Conservation (phyloP, 2,113 vertebrate species). For the Excalfactoria chinensis region DNA sequence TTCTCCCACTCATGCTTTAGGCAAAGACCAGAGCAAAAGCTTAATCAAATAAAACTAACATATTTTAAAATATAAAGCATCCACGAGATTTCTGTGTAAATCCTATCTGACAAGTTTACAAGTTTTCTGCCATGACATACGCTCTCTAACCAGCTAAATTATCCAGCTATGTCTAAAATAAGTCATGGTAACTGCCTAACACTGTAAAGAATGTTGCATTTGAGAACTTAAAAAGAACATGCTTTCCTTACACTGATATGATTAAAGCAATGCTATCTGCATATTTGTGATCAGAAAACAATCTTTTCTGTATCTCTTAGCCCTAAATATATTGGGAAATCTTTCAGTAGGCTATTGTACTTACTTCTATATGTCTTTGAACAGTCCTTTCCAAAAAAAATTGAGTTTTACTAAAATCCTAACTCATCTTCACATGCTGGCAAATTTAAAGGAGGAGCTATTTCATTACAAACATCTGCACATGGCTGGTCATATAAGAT, state of each 20-base stretch:
- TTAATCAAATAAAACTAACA: background rate
- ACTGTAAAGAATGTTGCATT: slow-evolving; percentile 18
- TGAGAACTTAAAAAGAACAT: slow-evolving; percentile 1
- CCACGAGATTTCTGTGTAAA: background rate
- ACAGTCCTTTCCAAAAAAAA: background rate
- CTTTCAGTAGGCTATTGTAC: background rate
- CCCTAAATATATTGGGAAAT: slow-evolving; percentile 22
- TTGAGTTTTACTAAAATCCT: slow-evolving; percentile 11
- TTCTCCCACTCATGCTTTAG: background rate
- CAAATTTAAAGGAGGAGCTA: slow-evolving; percentile 12
- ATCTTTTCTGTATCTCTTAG: background rate
- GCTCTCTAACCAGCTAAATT: slow-evolving; percentile 19
- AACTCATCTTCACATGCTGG: background rate
- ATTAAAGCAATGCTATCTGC: slow-evolving; percentile 41
- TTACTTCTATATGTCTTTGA: background rate
- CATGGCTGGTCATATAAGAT: background rate
- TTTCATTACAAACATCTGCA: background rate
- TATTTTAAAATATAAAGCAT: background rate
- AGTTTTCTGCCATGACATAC: background rate
- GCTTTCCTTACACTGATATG: background rate
- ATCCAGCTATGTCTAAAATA: slow-evolving; percentile 24
- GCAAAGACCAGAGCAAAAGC: background rate
- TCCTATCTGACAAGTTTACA: background rate
- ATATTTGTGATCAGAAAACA: slow-evolving; percentile 20
- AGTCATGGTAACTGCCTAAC: slow-evolving; percentile 21